phyloP scores from a whole-genome alignment of 2,888 invertebrate genomes.

The Cryptocephalus moraei region DNA sequence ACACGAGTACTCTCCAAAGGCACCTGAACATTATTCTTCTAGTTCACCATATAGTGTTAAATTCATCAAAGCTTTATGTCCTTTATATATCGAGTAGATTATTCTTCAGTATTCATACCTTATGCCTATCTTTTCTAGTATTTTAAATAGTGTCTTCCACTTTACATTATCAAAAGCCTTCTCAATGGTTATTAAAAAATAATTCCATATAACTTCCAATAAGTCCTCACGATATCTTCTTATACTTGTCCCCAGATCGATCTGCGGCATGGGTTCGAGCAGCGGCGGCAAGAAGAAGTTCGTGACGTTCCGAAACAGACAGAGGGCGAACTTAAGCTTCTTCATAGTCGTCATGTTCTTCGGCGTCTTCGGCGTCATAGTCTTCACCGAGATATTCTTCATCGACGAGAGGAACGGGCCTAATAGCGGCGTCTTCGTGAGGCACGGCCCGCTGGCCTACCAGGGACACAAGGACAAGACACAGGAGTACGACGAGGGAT shows the following conservation, averaged over 20 bases:
- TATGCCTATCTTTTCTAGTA: no score
- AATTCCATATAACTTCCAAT: no score
- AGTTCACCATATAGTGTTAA: no score
- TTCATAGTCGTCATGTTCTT: constrained; percentile 86
- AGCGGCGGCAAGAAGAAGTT: constrained; percentile 31
- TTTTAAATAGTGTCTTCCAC: no score
- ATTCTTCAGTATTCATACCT: no score
- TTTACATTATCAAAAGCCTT: no score
- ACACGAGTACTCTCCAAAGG: no score
- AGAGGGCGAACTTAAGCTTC: constrained; percentile 81
- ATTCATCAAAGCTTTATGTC: no score
- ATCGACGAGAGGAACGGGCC: constrained; percentile 50
- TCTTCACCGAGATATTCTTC: constrained; percentile 73
- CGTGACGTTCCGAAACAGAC: constrained; percentile 46
- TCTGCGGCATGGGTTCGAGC: constrained; percentile 26
- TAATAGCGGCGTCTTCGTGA: constrained; percentile 42
- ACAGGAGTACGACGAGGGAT: constrained; percentile 12
- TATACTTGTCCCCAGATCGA: neutral
- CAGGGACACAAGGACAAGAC: constrained; percentile 34
- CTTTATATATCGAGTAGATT: no score
- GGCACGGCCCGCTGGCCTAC: constrained; percentile 45
- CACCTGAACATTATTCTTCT: no score
- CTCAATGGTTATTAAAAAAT: no score
- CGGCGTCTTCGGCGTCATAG: constrained; percentile 77
- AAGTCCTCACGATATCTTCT: no score